These are phyloP conservation scores for Diabrotica balteata DNA, from an alignment of 2,888 invertebrate genomes.

Conservation along the genomic window DNA sequence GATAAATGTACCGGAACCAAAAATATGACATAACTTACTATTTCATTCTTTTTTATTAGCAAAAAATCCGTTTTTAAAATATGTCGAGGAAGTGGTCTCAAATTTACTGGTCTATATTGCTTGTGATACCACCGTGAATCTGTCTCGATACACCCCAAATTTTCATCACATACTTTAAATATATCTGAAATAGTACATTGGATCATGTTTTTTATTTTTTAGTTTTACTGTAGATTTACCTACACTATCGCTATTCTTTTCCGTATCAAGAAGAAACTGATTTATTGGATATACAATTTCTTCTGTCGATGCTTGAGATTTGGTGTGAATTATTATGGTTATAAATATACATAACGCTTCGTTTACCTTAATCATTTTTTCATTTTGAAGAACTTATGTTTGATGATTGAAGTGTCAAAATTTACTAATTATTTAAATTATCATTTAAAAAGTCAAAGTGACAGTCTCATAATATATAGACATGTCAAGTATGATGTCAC, in stretches of 20 bases:
- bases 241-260: constrained; percentile 14
- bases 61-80: constrained; percentile 59
- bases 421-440: too few relatives aligned
- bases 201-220: too few relatives aligned
- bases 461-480: too few relatives aligned
- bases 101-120: constrained; percentile 54
- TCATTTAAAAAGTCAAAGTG: too few relatives aligned
- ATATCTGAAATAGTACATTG: constrained; percentile 35
- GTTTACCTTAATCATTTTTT: too few relatives aligned
- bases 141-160: constrained; percentile 57
- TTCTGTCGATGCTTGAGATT: not conserved
- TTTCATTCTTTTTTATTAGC: constrained; percentile 46
- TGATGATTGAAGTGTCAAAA: too few relatives aligned
- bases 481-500: too few relatives aligned
- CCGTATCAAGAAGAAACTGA: constrained; percentile 9
- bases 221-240: constrained; percentile 2
- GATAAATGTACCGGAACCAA: too few relatives aligned
- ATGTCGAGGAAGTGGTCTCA: constrained; percentile 56
- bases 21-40: constrained; percentile 25
- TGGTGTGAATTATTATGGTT: not conserved
- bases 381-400: too few relatives aligned
- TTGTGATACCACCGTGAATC: constrained; percentile 57
- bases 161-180: constrained; percentile 55
- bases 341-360: too few relatives aligned
- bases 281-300: constrained; percentile 12